Evolutionary conservation across 1,140 invertebrate species (phyloP), one percentile per base, ranked within the genome.

Genomic region (Episyrphus balteatus): DNA sequence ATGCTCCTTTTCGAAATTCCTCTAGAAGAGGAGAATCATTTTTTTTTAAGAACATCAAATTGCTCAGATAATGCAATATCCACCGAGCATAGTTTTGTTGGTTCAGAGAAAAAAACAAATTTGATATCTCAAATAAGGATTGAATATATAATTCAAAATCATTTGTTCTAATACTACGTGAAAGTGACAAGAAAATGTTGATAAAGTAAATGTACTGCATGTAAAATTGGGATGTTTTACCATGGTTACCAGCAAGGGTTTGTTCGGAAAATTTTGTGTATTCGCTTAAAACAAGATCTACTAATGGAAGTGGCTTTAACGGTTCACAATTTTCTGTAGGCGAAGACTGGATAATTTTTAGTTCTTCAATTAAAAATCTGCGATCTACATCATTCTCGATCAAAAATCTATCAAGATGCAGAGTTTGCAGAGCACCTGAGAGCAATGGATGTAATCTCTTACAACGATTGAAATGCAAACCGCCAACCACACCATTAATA

Each of bases 11-110:
- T 11, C 36, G 3, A 14, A 37, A 37, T 17, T n/a, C 13, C 5
- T 37, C 6, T 3, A 14, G 3, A 3, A 37, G 11, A 26, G 3
- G 3, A 5, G 21, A 26, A 26, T 26, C 8, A 5, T 37, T 17
- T 14, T 5, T 17, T n/a, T n/a, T 37, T 17, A 37, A 6, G 44
- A 54, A 55, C 15, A 52, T n/a, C 32, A 64, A 50, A 49, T 64
- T 61, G 15, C 54, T 44, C 42, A 44, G 7, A 49, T 66, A 66
- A 52, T 52, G 55, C 2, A 58, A 42, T 0, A 47, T 14, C 44
- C 52, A 66, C n/a, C 62, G 54, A 19, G 56, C 45, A 53, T 68
- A 66, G 36, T 68, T 66, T 36, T 38, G 57, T 42, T 68, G 62
- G 51, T 68, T 65, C 11, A 47, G 55, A 1, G 50, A 47, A 39